Evolutionary conservation across 2,888 invertebrate genomes (phyloP), one percentile per base, ranked within the genome.

Genomic region (Pristionchus japonicus): DNA sequence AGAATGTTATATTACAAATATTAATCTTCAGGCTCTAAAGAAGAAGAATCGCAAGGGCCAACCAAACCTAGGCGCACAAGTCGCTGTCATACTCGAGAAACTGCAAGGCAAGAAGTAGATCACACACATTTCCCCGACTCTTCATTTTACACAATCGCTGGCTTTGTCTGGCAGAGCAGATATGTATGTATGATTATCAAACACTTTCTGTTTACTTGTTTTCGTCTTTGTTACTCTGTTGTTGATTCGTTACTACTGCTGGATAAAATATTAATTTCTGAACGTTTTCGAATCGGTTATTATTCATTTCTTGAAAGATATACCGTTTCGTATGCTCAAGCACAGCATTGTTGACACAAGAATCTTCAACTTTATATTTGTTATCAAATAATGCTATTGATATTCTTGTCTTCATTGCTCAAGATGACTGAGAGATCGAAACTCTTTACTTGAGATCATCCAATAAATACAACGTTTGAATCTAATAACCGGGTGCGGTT

Each of bases 31-130:
- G 49, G 93, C 91, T 23, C 85, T 93, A 85, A 88, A 90, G 80
- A 90, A 91, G 89, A 89, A 88, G 74, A 93, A 92, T 52, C 91
- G 91, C 77, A 92, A 92, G 87, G 93, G 93, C 27, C 93, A 93
- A 82, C 93, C 93, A 31, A 93, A 93, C 88, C 86, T 93, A 82
- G 91, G 91, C 77, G 92, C 93, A 11, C 93, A 93, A 88, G 90
- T 93, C 61, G 91, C 90, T 20, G 91, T 93, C 43, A 86, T 93
- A 20, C 89, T 93, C 47, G 92, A 93, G 86, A 91, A 90, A 83
- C 91, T 92, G 49, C 90, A 92, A 86, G 91, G 89, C 57, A 88
- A 89, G 37, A 61, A 70, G 37, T 70, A 77, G 43, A 34, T 23
- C 27, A 9, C 27, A 13, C 23, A 57, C 31, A 31, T 64, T 64